These are phyloP conservation scores for Xerus inauris DNA, from an alignment of 2,113 vertebrate genomes.

Conservation along the genomic window DNA sequence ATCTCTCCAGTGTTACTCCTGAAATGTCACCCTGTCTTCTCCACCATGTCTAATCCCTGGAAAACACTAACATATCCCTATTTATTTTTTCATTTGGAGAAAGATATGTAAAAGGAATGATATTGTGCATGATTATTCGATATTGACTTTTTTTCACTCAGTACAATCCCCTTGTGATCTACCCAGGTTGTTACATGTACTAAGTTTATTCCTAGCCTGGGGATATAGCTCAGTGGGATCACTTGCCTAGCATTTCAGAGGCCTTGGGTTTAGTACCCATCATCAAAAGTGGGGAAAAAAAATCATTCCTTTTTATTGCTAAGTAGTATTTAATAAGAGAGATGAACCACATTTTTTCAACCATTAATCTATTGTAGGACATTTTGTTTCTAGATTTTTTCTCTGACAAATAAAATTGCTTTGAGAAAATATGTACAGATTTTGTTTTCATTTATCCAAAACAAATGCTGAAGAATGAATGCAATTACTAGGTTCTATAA, in stretches of 20 bases:
- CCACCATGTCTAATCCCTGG: neutral
- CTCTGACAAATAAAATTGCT: neutral
- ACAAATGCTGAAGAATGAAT: neutral
- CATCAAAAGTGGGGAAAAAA: no score
- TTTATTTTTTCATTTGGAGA: neutral
- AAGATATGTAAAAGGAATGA: neutral
- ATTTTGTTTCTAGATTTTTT: neutral
- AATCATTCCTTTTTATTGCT: neutral
- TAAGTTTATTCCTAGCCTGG: no score
- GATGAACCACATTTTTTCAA: neutral
- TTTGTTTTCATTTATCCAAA: constrained; percentile 4
- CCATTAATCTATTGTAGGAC: neutral
- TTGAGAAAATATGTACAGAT: neutral
- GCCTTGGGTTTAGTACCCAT: no score
- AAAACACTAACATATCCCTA: neutral
- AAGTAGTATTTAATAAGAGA: neutral
- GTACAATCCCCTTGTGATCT: neutral
- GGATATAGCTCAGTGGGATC: no score
- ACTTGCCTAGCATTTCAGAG: no score
- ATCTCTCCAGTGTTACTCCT: neutral
- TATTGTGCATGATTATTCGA: neutral
- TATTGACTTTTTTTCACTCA: neutral
- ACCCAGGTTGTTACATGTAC: neutral
- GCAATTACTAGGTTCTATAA: neutral
- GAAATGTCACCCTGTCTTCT: neutral